Percentiles rank a stretch among this genome's conserved stretches.
Evolutionary conservation across 2,113 vertebrate species (phyloP).

Genomic region (Chaenocephalus aceratus): DNA sequence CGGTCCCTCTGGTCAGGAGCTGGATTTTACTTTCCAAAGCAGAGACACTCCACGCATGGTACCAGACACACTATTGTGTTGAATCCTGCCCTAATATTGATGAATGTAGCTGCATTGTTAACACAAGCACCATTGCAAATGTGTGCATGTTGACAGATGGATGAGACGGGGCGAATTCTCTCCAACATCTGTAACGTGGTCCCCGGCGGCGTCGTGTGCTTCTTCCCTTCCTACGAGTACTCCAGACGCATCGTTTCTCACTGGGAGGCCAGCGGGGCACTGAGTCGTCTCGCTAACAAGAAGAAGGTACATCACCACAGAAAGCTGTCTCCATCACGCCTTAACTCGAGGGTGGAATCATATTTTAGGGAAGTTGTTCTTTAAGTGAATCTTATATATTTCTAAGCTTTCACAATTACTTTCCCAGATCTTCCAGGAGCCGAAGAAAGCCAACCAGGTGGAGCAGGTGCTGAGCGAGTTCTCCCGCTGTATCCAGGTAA

Average conservation of each 20-base stretch:
- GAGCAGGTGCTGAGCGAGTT: slow-evolving; percentile 94
- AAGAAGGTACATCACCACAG: slow-evolving; percentile 87
- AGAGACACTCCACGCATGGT: slow-evolving; percentile 90
- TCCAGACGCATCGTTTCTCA: slow-evolving; percentile 85
- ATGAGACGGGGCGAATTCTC: slow-evolving; percentile 91
- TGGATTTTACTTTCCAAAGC: slow-evolving; percentile 95
- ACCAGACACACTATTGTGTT: background rate
- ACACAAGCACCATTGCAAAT: background rate
- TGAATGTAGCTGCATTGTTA: background rate
- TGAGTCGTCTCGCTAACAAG: slow-evolving; percentile 85
- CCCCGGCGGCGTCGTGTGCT: slow-evolving; percentile 93
- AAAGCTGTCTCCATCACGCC: background rate
- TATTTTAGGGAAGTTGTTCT: background rate
- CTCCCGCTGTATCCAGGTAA: slow-evolving; percentile 92
- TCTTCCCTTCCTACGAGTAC: slow-evolving; percentile 96
- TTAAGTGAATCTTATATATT: too few relatives aligned
- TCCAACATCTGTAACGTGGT: slow-evolving; percentile 93
- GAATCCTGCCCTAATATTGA: background rate
- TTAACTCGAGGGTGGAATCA: background rate
- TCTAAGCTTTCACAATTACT: background rate
- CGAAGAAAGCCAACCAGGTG: slow-evolving; percentile 91
- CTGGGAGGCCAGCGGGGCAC: slow-evolving; percentile 89
- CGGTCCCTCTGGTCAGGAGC: slow-evolving; percentile 91
- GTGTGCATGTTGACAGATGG: slow-evolving; percentile 84
- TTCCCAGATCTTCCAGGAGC: slow-evolving; percentile 93